Conservation (phyloP, 2,888 invertebrate species). For the Gerosis bhagava region DNA sequence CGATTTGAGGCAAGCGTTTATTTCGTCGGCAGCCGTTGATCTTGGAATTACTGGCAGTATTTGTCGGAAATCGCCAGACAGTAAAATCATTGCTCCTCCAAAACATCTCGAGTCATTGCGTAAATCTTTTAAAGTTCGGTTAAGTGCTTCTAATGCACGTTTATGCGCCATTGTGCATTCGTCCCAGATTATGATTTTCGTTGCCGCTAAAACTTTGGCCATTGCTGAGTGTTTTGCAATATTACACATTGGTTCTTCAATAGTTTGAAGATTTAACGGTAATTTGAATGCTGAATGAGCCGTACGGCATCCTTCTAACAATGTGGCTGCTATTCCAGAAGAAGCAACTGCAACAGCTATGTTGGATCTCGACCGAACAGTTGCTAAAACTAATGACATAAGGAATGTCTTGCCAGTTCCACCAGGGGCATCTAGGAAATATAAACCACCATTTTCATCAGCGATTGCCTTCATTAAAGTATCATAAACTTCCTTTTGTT, state of each 20-base stretch:
- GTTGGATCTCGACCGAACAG: neutral
- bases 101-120: no score
- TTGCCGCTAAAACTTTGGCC: neutral
- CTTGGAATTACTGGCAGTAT: no score
- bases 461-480: slow-evolving; percentile 32
- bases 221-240: neutral
- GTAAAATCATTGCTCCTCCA: no score
- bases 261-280: neutral
- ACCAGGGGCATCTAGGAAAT: slow-evolving; percentile 6
- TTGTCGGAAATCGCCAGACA: no score
- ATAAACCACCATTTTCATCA: slow-evolving; percentile 35
- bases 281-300: neutral
- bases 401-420: slow-evolving; percentile 17
- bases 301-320: neutral
- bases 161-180: slow-evolving; percentile 11
- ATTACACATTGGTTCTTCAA: slow-evolving; percentile 2
- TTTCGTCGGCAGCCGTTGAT: no score
- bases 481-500: slow-evolving; percentile 34
- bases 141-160: neutral
- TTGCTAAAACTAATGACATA: slow-evolving; percentile 5
- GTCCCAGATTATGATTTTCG: neutral
- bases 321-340: slow-evolving; percentile 6
- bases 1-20: no score
- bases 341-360: slow-evolving; percentile 3
- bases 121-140: neutral